These are phyloP conservation scores for Eira barbara DNA, from an alignment of 2,113 vertebrate species.

Conservation along the genomic window DNA sequence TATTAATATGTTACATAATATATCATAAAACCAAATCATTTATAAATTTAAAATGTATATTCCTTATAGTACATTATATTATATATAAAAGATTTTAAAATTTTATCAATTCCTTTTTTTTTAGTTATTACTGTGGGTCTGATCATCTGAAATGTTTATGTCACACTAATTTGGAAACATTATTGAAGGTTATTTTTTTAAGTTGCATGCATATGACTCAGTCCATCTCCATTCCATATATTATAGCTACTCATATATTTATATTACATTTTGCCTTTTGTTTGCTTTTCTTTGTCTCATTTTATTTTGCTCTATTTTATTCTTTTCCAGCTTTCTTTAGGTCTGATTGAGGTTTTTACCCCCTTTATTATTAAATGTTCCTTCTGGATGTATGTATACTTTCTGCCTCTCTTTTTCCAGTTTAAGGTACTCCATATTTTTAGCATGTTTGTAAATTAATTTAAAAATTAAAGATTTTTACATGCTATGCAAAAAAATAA, in stretches of 20 bases:
- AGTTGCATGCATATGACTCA: neutral
- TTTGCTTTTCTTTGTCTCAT: neutral
- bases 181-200: neutral
- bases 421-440: neutral
- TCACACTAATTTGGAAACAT: neutral
- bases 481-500: neutral
- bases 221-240: neutral
- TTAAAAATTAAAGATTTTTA: neutral
- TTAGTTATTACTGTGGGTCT: neutral
- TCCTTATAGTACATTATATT: neutral
- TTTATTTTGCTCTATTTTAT: neutral
- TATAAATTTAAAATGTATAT: neutral
- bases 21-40: neutral
- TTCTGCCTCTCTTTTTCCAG: neutral
- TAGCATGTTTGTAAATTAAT: neutral
- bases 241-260: neutral
- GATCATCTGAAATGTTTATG: neutral
- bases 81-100: neutral
- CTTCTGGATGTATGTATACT: neutral
- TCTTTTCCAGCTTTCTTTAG: neutral
- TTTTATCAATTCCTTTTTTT: neutral
- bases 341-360: neutral
- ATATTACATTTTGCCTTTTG: neutral
- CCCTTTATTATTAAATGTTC: neutral
- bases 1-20: neutral